Percentiles rank a stretch among this genome's conserved stretches.
phyloP scores from a whole-genome alignment of 2,113 vertebrate species.

The Brachyistius frenatus region DNA sequence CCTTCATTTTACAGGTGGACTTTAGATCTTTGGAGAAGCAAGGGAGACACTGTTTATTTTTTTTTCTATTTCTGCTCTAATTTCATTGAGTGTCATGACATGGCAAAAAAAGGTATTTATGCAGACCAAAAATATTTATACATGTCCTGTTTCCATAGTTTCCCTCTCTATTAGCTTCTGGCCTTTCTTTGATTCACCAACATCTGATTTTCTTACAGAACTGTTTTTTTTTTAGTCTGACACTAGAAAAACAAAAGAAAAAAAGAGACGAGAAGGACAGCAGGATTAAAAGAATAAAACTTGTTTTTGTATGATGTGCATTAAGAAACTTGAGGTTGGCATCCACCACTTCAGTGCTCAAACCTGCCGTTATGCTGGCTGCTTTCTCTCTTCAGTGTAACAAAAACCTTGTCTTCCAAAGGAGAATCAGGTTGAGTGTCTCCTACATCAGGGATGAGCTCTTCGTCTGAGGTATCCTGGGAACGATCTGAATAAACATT shows the following conservation, averaged over 20 bases:
- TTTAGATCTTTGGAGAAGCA: no score
- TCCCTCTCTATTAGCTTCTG: constrained; percentile 93
- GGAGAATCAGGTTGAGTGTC: constrained; percentile 81
- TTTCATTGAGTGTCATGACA: no score
- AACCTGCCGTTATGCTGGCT: constrained; percentile 86
- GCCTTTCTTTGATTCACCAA: constrained; percentile 78
- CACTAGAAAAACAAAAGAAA: constrained; percentile 46
- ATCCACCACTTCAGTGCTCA: not conserved
- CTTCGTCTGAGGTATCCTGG: constrained; percentile 69
- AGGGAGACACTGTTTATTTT: no score
- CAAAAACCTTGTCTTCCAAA: constrained; percentile 85
- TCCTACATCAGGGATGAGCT: constrained; percentile 66
- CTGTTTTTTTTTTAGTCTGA: constrained; percentile 68
- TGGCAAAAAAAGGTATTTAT: not conserved
- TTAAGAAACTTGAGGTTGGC: not conserved
- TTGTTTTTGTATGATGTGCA: not conserved
- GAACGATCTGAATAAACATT: constrained; percentile 27
- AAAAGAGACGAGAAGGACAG: not conserved
- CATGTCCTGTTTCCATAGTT: constrained; percentile 91
- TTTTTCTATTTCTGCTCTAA: no score
- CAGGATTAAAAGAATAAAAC: not conserved
- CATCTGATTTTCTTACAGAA: constrained; percentile 45
- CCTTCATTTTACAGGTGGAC: no score
- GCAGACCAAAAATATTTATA: constrained; percentile 53
- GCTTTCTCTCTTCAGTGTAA: constrained; percentile 85